A percentile compares a stretch with the other conserved stretches of the same genome.
Conservation (phyloP, 2,888 invertebrate species). For the Baronia brevicornis region DNA sequence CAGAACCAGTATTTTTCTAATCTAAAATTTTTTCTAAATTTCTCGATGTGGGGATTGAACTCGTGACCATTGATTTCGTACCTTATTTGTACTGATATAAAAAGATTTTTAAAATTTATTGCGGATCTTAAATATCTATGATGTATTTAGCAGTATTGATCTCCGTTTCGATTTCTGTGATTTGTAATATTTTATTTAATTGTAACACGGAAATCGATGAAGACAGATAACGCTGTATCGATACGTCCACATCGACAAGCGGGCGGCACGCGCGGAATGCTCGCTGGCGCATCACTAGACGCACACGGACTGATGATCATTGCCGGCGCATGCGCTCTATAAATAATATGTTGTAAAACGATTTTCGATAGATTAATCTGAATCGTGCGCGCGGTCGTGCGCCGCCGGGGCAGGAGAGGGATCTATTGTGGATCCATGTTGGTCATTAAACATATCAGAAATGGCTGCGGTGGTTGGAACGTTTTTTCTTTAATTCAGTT, state of each 20-base stretch:
- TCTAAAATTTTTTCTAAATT: too few relatives aligned
- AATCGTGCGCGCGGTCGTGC: conserved; percentile 73
- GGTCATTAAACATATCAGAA: conserved; percentile 47
- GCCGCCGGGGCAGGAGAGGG: conserved; percentile 63
- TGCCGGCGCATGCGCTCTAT: conserved; percentile 74
- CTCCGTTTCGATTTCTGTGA: too few relatives aligned
- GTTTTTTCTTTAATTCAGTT: conserved; percentile 7
- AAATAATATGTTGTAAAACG: conserved; percentile 77
- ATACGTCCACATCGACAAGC: conserved; percentile 48
- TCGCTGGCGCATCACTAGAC: conserved; percentile 51
- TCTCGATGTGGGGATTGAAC: too few relatives aligned
- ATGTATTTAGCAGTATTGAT: too few relatives aligned
- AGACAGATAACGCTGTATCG: conserved; percentile 20
- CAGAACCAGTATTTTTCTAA: too few relatives aligned
- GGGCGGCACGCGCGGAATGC: conserved; percentile 31
- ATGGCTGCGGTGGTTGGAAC: conserved; percentile 19
- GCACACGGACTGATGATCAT: conserved; percentile 73
- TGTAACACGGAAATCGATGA: conserved; percentile 22
- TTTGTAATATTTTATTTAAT: too few relatives aligned
- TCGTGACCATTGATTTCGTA: too few relatives aligned
- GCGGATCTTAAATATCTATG: too few relatives aligned
- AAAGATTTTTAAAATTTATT: too few relatives aligned
- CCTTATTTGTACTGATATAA: too few relatives aligned
- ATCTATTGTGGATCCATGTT: conserved; percentile 69
- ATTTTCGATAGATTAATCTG: conserved; percentile 77